A percentile compares a stretch with the other conserved stretches of the same genome.
Conservation (phyloP, 1,140 invertebrate genomes). For the Drosophila melanogaster region DNA sequence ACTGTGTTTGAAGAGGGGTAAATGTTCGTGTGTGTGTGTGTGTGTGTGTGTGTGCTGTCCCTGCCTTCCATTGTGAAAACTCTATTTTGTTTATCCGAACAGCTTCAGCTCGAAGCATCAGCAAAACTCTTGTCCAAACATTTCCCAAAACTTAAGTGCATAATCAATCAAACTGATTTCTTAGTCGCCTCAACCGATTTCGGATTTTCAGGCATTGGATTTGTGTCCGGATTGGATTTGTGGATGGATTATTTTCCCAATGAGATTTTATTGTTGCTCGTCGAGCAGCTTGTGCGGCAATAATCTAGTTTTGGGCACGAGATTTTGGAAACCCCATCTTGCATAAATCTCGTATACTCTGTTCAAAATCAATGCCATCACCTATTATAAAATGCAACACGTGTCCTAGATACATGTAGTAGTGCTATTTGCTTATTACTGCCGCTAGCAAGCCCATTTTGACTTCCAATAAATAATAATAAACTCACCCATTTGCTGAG, state of each 20-base stretch:
- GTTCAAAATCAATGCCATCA: no score
- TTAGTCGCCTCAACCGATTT: conserved; percentile 53
- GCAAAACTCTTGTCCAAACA: conserved; percentile 47
- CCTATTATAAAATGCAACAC: no score
- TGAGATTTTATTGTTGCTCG: conserved; percentile 1
- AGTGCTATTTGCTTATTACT: no score
- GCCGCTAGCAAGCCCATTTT: no score
- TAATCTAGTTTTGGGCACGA: conserved; percentile 6
- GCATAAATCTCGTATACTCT: no score
- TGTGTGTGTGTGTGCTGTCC: conserved; percentile 9
- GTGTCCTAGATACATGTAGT: background rate
- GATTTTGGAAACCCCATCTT: background rate
- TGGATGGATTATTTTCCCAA: conserved; percentile 30
- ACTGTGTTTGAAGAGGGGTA: background rate
- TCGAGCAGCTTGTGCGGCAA: conserved; percentile 8
- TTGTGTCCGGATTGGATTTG: conserved; percentile 35
- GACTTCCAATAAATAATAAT: no score
- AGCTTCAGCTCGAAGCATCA: conserved; percentile 23
- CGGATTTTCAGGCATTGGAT: conserved; percentile 37
- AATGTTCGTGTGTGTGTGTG: background rate
- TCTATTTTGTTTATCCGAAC: conserved; percentile 71
- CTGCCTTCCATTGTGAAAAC: conserved; percentile 41
- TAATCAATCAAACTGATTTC: conserved; percentile 83
- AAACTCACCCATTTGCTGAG: conserved; percentile 72
- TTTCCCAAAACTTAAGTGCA: conserved; percentile 75